Base-by-base conservation (phyloP, 2,888 invertebrate species). In the Pomacea canaliculata region DNA sequence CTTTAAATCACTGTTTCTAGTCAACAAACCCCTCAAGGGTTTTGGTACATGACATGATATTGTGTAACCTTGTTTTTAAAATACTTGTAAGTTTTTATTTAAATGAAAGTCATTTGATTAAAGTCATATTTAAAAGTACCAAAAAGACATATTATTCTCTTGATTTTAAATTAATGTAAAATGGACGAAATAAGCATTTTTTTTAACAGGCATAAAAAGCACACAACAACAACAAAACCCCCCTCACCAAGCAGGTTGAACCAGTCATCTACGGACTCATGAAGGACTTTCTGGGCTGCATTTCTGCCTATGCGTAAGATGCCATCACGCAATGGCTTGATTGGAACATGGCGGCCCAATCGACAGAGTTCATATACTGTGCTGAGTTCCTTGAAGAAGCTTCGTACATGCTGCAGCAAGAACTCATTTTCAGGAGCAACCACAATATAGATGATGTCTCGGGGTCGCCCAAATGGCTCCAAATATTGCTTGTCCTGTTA, bases 391-490 rank as follows among this genome's bases (percentile, higher is more conserved):
- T 95, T 94, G 93, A 98, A 98, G 93, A 97, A 99, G 12, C 94
- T 93, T 82, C 94, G 94, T 7, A 97, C 94, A 86, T 95, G 94
- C 66, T 93, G 94, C 71, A 95, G 92, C 62, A 97, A 82, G 82
- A 94, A 94, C 76, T 97, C 96, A 88, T 95, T 96, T 88, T 99
- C 98, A 0, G 99, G 98, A 59, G 97, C 95, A 0, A 99, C 94
- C 12, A 98, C 97, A 63, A 98, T 93, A 90, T 99, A 99, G 48
- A 96, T 97, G 1, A 99, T 94, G 90, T 99, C 98, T 59, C 98
- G 93, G 9, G 96, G 94, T 89, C 96, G 96, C n/a, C 97, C 95
- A 91, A 97, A 98, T 0, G 99, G 99, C 90, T 99, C 98, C 18
- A 99, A 92, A n/a, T 96, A 92, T n/a, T 99, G 93, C 87, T 97